Percentiles rank a stretch among this genome's conserved stretches.
These are phyloP conservation scores for Gallinago undulata DNA, from an alignment of 2,113 vertebrate genomes.

Conservation along the genomic window DNA sequence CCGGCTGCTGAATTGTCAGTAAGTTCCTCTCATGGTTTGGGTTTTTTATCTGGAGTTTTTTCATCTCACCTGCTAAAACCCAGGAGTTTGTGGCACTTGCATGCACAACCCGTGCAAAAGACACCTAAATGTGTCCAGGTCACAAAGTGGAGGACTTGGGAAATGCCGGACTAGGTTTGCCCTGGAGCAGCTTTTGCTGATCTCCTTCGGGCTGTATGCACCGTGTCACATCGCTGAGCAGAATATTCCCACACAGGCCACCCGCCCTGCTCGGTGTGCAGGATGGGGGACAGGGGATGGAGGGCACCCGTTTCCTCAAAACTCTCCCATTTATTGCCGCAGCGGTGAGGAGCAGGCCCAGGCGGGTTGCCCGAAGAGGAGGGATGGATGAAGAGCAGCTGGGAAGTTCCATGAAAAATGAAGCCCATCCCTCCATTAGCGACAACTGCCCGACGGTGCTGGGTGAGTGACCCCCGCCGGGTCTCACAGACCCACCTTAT, in stretches of 20 bases:
- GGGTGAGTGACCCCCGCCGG: not conserved
- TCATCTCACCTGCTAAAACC: not conserved
- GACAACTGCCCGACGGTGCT: not conserved
- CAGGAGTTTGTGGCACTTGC: fast-evolving
- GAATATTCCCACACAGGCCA: not conserved
- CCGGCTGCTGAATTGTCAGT: not conserved
- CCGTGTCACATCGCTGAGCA: no score
- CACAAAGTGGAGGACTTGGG: not conserved
- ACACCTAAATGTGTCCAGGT: fast-evolving
- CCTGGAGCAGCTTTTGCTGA: not conserved
- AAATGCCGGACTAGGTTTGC: not conserved
- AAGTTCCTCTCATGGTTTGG: not conserved
- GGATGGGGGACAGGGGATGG: not conserved
- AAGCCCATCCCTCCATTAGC: not conserved
- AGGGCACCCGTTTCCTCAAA: not conserved
- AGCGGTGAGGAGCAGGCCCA: not conserved
- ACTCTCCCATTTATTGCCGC: not conserved
- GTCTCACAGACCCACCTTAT: not conserved
- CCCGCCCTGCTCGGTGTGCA: not conserved
- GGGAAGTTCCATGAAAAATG: not conserved
- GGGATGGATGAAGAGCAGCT: not conserved
- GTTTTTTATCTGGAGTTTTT: not conserved
- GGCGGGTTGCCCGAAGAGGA: not conserved
- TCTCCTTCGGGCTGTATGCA: not conserved
- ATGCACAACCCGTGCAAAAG: fast-evolving